These are phyloP conservation scores for Leptopilina boulardi DNA, from an alignment of 1,140 invertebrate genomes.

Conservation along the genomic window DNA sequence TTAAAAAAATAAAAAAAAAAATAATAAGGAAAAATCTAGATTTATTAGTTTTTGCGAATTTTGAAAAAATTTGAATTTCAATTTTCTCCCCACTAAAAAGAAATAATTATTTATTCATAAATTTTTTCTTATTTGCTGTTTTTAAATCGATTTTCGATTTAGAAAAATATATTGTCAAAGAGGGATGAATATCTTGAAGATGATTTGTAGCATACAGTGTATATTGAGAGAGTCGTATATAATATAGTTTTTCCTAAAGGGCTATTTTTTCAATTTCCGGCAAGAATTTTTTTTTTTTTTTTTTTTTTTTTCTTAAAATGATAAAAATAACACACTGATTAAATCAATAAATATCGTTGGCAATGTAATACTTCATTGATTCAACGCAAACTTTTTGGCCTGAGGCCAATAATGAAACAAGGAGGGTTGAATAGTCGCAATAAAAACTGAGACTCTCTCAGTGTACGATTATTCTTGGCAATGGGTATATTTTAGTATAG, in stretches of 20 bases:
- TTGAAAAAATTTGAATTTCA: no score
- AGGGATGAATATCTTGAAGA: background rate
- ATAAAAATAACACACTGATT: slow-evolving; percentile 9
- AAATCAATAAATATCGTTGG: slow-evolving; percentile 31
- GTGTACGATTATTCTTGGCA: slow-evolving; percentile 21
- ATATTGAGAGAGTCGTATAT: background rate
- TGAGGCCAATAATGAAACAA: slow-evolving; percentile 21
- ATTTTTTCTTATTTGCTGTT: no score
- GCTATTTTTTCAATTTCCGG: background rate
- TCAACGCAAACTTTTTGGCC: slow-evolving; percentile 30
- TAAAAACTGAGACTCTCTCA: slow-evolving; percentile 30
- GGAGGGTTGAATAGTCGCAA: slow-evolving; percentile 32
- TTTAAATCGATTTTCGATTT: no score
- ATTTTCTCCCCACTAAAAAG: no score
- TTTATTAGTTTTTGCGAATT: no score
- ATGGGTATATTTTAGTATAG: slow-evolving; percentile 18
- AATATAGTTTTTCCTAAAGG: background rate
- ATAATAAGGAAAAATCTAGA: no score
- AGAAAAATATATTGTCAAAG: no score
- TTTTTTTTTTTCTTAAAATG: slow-evolving; percentile 5
- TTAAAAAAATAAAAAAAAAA: no score
- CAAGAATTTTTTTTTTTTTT: slow-evolving; percentile 18
- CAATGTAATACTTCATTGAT: slow-evolving; percentile 29
- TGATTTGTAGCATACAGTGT: background rate
- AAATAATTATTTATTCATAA: no score